Base-by-base conservation (phyloP, 2,888 invertebrate genomes). In the Piscicola geometra region DNA sequence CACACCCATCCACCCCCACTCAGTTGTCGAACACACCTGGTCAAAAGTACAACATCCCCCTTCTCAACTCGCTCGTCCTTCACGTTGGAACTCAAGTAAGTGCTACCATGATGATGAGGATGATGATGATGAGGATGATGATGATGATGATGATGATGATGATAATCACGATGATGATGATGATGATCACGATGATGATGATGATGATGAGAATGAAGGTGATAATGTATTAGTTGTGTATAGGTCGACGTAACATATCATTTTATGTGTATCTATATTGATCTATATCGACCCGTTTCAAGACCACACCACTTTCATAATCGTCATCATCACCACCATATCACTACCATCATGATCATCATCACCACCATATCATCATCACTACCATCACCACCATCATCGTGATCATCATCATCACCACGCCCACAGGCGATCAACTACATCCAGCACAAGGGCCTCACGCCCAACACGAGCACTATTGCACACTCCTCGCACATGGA, bases 401-500 rank as follows among this genome's bases (percentile, higher is more conserved):
- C 41, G 9, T 41, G 9, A 5, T 15, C 41, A 41, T 15, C 41
- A 41, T 15, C 41, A 41, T 41, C 41, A 41, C n/a, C 25, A 9
- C 21, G 15, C 25, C 60, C 25, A 56, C 94, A 96, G 86, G 98
- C 98, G 2, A 98, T 99, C 81, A 89, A 90, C 1, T 90, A 91
- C 84, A 94, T 99, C 79, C 90, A 96, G 78, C 90, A 90, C 82
- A 96, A 96, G 86, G 92, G 93, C 69, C 91, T 92, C 82, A 91
- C 93, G 0, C 96, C 97, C 0, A 96, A 92, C 84, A 95, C 96
- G 91, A 91, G 93, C 67, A 97, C 96, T n/a, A 97, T 99, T 79
- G 84, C 84, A 41, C 97, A 98, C 85, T 95, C 96, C 47, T 92
- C 98, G 0, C 98, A 96, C 86, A 99, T 99, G 97, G 99, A 99